phyloP scores from a whole-genome alignment of 2,113 vertebrate species.

The human region GRCh38 chr16:72478501-72479000 shows the following conservation, averaged over 20 bases:
- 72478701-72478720: not conserved
- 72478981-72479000: too few relatives aligned
- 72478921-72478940: not conserved
- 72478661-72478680: not conserved
- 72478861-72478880: not conserved
- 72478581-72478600: too few relatives aligned
- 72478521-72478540: too few relatives aligned
- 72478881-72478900: not conserved
- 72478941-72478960: too few relatives aligned
- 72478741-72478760: not conserved
- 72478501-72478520: too few relatives aligned
- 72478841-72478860: not conserved
- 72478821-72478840: not conserved
- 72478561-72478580: too few relatives aligned
- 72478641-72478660: not conserved
- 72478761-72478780: not conserved
- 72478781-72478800: not conserved
- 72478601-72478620: not conserved
- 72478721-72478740: not conserved
- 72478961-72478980: too few relatives aligned
- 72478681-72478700: slow-evolving; percentile 6
- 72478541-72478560: too few relatives aligned
- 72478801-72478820: not conserved
- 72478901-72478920: not conserved
- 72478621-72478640: slow-evolving; percentile 2